These are phyloP conservation scores for Heliconius congener DNA, from an alignment of 1,140 invertebrate genomes.

Conservation along the genomic window DNA sequence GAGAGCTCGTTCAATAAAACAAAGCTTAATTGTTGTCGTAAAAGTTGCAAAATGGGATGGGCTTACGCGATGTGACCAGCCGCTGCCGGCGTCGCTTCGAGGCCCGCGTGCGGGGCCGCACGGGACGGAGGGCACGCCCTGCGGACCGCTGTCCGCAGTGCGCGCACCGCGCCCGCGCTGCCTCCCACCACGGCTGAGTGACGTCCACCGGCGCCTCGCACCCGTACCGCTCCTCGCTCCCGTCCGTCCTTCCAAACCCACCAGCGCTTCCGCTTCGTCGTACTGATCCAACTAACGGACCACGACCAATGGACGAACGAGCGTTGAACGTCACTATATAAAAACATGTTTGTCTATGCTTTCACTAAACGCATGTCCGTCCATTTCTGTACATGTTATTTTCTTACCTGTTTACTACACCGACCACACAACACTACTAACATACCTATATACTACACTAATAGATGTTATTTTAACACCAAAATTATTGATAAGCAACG, in stretches of 20 bases:
- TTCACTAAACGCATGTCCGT: constrained; percentile 64
- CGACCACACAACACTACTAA: constrained; percentile 78
- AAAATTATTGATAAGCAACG: constrained; percentile 66
- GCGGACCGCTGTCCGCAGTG: constrained; percentile 52
- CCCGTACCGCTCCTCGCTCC: constrained; percentile 42
- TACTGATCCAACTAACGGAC: constrained; percentile 73
- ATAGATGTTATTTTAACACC: constrained; percentile 82
- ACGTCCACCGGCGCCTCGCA: constrained; percentile 61
- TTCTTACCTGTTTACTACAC: constrained; percentile 63
- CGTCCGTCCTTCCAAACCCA: constrained; percentile 43
- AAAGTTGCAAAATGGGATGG: constrained; percentile 82
- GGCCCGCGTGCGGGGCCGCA: constrained; percentile 78
- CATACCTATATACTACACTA: constrained; percentile 66
- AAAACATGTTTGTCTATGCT: constrained; percentile 6
- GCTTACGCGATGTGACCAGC: constrained; percentile 85
- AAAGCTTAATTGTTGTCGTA: constrained; percentile 83
- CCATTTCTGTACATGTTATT: constrained; percentile 58
- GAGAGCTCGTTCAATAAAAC: constrained; percentile 64
- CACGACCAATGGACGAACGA: constrained; percentile 66
- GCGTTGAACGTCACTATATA: constrained; percentile 44
- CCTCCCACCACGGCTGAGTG: constrained; percentile 66
- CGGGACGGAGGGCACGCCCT: constrained; percentile 65
- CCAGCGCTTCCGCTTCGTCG: constrained; percentile 74
- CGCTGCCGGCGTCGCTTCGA: constrained; percentile 77
- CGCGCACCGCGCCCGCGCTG: constrained; percentile 66